Conservation (phyloP, 2,113 vertebrate genomes). For the Phrynosoma blainvillii region DNA sequence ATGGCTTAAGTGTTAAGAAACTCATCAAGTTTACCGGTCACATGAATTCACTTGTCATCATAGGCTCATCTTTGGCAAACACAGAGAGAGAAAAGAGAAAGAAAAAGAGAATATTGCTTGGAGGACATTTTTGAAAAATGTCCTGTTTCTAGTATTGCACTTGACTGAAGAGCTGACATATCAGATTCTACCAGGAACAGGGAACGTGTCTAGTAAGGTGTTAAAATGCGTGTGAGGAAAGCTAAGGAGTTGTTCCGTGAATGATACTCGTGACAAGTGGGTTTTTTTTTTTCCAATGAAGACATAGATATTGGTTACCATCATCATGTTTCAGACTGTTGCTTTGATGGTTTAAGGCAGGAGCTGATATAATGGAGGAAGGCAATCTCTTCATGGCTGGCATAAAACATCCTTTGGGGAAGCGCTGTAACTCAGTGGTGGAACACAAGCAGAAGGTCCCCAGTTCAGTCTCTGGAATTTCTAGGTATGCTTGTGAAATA, state of each 20-base stretch:
- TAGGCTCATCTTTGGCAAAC: slow-evolving; percentile 46
- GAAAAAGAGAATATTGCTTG: slow-evolving; percentile 39
- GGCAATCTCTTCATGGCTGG: slow-evolving; percentile 8
- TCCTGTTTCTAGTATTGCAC: slow-evolving; percentile 37
- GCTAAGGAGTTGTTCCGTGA: slow-evolving; percentile 31
- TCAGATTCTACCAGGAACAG: slow-evolving; percentile 26
- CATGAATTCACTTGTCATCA: neutral
- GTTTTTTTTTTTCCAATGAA: slow-evolving; percentile 28
- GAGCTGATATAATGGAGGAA: neutral
- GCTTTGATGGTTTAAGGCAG: neutral
- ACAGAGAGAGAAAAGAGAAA: slow-evolving; percentile 22
- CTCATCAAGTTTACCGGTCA: neutral
- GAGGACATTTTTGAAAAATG: slow-evolving; percentile 26
- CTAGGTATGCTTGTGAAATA: no score
- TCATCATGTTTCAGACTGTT: slow-evolving; percentile 20
- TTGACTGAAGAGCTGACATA: slow-evolving; percentile 31
- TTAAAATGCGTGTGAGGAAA: slow-evolving; percentile 26
- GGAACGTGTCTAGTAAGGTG: slow-evolving; percentile 45
- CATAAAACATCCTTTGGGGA: neutral
- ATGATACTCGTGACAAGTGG: slow-evolving; percentile 41
- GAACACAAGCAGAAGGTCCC: no score
- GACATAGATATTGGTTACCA: slow-evolving; percentile 30
- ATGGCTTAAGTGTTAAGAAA: neutral
- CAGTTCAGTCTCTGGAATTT: no score
- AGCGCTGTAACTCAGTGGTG: no score